A percentile compares a stretch with the other conserved stretches of the same genome.
phyloP scores from a whole-genome alignment of 2,113 vertebrate species.

The Bubo blakistoni region DNA sequence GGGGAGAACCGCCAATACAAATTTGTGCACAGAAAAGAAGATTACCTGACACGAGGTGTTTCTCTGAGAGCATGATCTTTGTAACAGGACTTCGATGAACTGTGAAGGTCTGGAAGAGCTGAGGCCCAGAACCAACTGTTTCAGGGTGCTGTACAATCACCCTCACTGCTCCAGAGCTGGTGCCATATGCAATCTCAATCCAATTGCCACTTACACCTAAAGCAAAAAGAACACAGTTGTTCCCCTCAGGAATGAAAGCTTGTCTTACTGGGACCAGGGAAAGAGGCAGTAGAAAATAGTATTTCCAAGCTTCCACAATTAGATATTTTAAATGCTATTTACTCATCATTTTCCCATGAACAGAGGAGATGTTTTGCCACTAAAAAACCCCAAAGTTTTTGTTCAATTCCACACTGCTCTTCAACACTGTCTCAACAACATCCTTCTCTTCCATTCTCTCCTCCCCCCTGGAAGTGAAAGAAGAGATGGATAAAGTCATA shows the following conservation, averaged over 20 bases:
- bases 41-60: constrained; percentile 93
- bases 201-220: constrained; percentile 95
- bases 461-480: not conserved
- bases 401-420: not conserved
- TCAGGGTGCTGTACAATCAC: constrained; percentile 97
- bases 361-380: not conserved
- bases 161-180: constrained; percentile 92
- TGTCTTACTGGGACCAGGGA: not conserved
- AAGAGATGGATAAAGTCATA: not conserved
- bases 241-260: not conserved
- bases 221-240: not conserved
- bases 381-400: not conserved
- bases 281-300: not conserved
- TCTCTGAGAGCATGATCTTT: constrained; percentile 97
- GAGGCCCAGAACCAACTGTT: constrained; percentile 93
- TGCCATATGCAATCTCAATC: constrained; percentile 97
- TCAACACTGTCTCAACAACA: not conserved
- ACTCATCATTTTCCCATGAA: not conserved
- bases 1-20: not conserved
- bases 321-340: not conserved
- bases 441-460: not conserved
- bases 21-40: not conserved
- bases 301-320: not conserved
- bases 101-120: constrained; percentile 97
- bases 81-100: constrained; percentile 95